A percentile compares a stretch with the other conserved stretches of the same genome.
Evolutionary conservation across 2,888 invertebrate species (phyloP).

Genomic region (Cephus sareptanus): DNA sequence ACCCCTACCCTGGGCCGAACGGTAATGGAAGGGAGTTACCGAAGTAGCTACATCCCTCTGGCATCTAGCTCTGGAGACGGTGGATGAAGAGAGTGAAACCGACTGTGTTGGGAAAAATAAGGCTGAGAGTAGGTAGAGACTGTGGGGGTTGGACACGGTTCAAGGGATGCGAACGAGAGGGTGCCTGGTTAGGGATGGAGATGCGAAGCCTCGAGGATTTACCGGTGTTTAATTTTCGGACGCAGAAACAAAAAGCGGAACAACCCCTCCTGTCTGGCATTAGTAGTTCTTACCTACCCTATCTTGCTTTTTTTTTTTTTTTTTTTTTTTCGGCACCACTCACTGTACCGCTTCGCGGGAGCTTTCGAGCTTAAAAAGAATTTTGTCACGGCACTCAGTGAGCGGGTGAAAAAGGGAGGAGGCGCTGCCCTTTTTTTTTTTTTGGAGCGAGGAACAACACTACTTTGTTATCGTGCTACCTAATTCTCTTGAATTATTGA

Average conservation of each 20-base stretch:
- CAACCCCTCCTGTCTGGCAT: not conserved
- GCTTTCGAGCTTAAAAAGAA: constrained; percentile 7
- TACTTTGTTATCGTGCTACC: not conserved
- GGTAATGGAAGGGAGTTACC: not conserved
- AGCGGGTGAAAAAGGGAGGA: not conserved
- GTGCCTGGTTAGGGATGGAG: not conserved
- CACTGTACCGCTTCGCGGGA: not conserved
- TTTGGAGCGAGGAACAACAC: not conserved
- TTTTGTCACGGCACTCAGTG: not conserved
- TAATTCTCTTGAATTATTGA: constrained; percentile 1
- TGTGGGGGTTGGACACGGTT: not conserved
- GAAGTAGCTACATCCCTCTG: not conserved
- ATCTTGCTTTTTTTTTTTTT: not conserved
- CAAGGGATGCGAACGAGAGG: constrained; percentile 4
- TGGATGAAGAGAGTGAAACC: not conserved
- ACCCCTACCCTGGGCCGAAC: not conserved
- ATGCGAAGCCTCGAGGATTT: constrained; percentile 7
- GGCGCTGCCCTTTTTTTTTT: not conserved
- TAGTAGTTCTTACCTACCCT: constrained; percentile 5
- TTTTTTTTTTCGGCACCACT: not conserved
- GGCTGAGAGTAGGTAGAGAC: not conserved
- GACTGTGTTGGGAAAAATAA: not conserved
- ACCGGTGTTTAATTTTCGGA: constrained; percentile 10
- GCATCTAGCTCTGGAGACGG: not conserved
- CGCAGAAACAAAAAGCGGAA: constrained; percentile 6